phyloP scores from a whole-genome alignment of 2,888 invertebrate genomes.

The Phortica okadai region DNA sequence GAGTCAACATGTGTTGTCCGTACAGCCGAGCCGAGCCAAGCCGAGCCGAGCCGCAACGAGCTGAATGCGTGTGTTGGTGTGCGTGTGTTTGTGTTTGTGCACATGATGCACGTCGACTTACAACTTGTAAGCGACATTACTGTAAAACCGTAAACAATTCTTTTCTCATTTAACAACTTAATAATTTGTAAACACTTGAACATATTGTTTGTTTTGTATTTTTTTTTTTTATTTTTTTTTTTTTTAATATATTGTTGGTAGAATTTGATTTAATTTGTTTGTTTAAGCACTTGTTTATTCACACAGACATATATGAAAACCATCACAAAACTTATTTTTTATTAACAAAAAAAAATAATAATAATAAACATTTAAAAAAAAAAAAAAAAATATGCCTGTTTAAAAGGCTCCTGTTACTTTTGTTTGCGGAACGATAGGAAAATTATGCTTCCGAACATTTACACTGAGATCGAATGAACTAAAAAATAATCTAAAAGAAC shows the following conservation, averaged over 20 bases:
- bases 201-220: too few relatives aligned
- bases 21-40: not conserved
- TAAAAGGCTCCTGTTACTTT: not conserved
- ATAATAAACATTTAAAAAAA: not conserved
- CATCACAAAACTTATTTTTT: too few relatives aligned
- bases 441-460: slow-evolving; percentile 66
- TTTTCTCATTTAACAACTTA: too few relatives aligned
- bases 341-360: not conserved
- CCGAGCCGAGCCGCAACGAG: not conserved
- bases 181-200: too few relatives aligned
- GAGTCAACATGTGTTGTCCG: not conserved
- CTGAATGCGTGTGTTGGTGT: not conserved
- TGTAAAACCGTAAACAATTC: too few relatives aligned
- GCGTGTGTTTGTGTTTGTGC: not conserved
- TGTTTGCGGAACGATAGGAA: slow-evolving; percentile 12
- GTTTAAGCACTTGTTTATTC: too few relatives aligned
- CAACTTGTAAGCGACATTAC: not conserved
- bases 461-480: slow-evolving; percentile 76
- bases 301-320: too few relatives aligned
- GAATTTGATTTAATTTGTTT: too few relatives aligned
- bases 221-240: slow-evolving; percentile 6
- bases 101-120: slow-evolving; percentile 24
- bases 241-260: not conserved
- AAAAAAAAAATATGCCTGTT: not conserved
- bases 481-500: slow-evolving; percentile 63